Base-by-base conservation (phyloP, 2,113 vertebrate genomes). In the Tupaia chinensis region DNA sequence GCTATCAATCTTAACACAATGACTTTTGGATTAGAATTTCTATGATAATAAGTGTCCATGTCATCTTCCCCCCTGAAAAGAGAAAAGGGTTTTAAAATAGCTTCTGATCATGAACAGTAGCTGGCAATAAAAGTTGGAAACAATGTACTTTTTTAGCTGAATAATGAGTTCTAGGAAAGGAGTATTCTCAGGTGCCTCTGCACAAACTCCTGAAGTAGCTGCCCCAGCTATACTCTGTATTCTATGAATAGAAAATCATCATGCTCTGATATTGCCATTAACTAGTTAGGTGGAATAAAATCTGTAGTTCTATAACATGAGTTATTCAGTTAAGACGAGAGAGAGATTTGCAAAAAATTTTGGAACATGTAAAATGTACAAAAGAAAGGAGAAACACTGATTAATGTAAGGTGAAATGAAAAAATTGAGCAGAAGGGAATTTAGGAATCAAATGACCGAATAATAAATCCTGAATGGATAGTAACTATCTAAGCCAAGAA, bases 101-200 rank as follows among this genome's bases (percentile, higher is more conserved):
- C 44, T 96, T 32, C 60, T 95, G 54, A 81, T 77, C 82, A 34
- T 95, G 25, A 85, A 63, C 15, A 83, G 25, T 56, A 77, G 11
- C 16, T 85, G 72, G 3, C 70, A 25, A 88, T 78, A n/a, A 77
- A 61, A 63, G 85, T 27, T 76, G 23, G 84, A 93, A 91, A 25
- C 65, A 7, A 80, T 77, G 19, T 1, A 44, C 20, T 56, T 88
- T 96, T 93, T 79, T 3, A 81, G 9, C 22, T 74, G 22, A 87
- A 76, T 44, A 29, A 82, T 82, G 56, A 89, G 7, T 6, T 78
- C 25, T 15, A 87, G 32, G 32, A 94, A 91, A 85, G 17, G 72
- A 90, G 56, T 56, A 78, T 88, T 91, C 60, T 95, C n/a, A 78
- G 25, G 44, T 79, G 23, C 5, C 83, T 53, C n/a, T 92, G 70